A percentile compares a stretch with the other conserved stretches of the same genome.
Conservation (phyloP, 35 echinoderm and acorn worm species). For the Heliocidaris tuberculata region DNA sequence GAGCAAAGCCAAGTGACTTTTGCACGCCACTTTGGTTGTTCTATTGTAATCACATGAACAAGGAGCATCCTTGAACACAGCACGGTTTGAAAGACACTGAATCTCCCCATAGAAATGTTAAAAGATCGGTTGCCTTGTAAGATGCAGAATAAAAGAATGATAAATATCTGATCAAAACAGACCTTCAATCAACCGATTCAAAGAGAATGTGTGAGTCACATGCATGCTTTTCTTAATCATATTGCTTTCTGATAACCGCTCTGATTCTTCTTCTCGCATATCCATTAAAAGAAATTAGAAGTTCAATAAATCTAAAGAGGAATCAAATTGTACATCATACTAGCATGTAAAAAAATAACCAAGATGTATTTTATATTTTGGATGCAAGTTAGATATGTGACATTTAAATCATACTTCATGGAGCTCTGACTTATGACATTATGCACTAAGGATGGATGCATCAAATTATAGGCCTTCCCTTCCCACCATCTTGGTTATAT, state of each 20-base stretch:
- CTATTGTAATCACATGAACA: background rate
- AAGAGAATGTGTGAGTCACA: background rate
- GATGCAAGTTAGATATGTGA: background rate
- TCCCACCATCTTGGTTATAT: background rate
- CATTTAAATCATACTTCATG: too few relatives aligned
- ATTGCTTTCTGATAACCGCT: background rate
- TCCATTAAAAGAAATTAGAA: background rate
- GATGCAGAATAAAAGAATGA: background rate
- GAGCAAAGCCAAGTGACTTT: conserved; percentile 16
- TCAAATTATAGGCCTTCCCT: background rate
- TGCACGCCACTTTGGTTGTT: background rate
- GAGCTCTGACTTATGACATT: background rate
- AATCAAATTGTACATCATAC: background rate
- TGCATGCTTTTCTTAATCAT: background rate
- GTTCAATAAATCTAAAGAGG: background rate
- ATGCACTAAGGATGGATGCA: background rate
- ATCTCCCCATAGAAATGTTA: background rate
- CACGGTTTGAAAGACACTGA: background rate
- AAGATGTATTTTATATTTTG: background rate
- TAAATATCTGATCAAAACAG: background rate
- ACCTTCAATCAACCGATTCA: background rate
- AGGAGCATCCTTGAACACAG: background rate
- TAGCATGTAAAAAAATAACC: background rate
- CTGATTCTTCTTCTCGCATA: background rate
- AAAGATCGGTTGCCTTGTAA: background rate